A percentile compares a stretch with the other conserved stretches of the same genome.
phyloP scores from a whole-genome alignment of 2,888 invertebrate genomes.

The Folsomia candida region DNA sequence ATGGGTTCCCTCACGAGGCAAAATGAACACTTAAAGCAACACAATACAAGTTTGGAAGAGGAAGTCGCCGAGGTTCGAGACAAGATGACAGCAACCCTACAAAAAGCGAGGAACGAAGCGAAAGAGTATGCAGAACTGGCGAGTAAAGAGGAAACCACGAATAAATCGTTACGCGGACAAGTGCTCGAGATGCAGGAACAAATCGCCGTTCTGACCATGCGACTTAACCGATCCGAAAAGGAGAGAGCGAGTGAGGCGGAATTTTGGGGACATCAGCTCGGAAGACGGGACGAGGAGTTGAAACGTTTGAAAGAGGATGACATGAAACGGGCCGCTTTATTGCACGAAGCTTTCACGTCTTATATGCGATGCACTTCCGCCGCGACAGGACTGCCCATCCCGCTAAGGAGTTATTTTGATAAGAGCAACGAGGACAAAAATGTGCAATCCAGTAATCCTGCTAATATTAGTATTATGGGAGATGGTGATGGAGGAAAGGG shows the following conservation, averaged over 20 bases:
- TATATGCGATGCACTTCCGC: constrained; percentile 43
- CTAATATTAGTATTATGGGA: neutral
- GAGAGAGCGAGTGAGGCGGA: constrained; percentile 9
- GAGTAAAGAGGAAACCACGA: constrained; percentile 39
- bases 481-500: neutral
- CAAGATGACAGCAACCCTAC: neutral
- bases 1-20: constrained; percentile 35
- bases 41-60: constrained; percentile 28
- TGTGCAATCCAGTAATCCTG: neutral
- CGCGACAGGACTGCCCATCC: constrained; percentile 44
- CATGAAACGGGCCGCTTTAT: constrained; percentile 42
- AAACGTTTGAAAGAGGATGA: constrained; percentile 43
- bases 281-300: constrained; percentile 40
- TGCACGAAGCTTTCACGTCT: constrained; percentile 42
- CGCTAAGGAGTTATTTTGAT: constrained; percentile 10
- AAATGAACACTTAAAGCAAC: constrained; percentile 37
- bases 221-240: neutral
- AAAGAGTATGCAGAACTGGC: constrained; percentile 39
- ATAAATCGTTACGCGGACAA: constrained; percentile 33
- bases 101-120: constrained; percentile 29
- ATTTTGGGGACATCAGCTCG: constrained; percentile 41
- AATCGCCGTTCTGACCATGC: constrained; percentile 24
- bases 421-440: neutral
- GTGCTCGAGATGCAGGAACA: constrained; percentile 39
- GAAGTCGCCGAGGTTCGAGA: constrained; percentile 21